These are phyloP conservation scores for Cassiopea andromeda DNA, from an alignment of 30 jellyfish, hydroid and myxozoan species.

Conservation along the genomic window DNA sequence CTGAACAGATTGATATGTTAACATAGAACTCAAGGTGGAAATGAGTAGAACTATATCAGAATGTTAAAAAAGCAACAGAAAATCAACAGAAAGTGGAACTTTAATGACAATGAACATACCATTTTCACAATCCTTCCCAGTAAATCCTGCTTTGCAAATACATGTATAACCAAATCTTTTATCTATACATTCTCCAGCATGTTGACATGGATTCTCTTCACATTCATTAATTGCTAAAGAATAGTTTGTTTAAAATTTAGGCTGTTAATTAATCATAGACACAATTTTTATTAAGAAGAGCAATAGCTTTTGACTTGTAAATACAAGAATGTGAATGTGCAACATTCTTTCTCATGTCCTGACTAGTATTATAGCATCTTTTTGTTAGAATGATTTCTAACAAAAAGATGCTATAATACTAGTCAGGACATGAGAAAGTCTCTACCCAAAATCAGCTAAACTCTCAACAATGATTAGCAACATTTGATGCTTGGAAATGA, in stretches of 20 bases:
- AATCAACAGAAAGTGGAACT: neutral
- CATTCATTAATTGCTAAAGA: slow-evolving; percentile 4
- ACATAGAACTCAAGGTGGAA: no score
- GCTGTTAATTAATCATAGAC: no score
- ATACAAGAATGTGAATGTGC: neutral
- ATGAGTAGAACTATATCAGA: neutral
- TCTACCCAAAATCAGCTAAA: no score
- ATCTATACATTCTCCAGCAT: neutral
- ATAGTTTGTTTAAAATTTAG: neutral
- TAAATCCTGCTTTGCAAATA: neutral
- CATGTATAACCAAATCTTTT: neutral
- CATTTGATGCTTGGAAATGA: no score
- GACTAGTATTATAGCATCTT: no score
- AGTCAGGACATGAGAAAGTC: no score
- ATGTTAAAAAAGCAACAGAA: neutral
- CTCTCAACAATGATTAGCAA: no score
- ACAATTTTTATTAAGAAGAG: neutral
- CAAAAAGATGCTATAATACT: no score
- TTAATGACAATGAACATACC: neutral
- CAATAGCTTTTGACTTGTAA: neutral
- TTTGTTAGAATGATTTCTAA: no score
- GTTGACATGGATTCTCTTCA: neutral
- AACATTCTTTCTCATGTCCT: no score
- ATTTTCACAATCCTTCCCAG: neutral
- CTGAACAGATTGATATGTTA: neutral